Conservation (phyloP, 1,140 invertebrate species). For the Drosophila insularis region DNA sequence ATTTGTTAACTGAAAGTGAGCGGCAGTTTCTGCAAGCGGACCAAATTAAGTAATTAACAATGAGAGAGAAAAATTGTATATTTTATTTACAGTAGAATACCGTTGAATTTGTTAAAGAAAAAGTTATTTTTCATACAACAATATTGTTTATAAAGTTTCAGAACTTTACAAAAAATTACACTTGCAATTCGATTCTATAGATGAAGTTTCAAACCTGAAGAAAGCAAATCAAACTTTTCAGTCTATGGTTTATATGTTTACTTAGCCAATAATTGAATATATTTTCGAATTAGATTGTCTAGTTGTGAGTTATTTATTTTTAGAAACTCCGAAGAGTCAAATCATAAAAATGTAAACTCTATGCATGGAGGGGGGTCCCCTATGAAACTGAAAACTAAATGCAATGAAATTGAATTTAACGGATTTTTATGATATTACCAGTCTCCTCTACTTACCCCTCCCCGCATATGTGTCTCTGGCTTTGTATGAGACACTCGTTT, state of each 20-base stretch:
- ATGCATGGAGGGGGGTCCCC: conserved; percentile 12
- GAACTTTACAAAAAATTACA: no score
- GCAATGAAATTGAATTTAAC: conserved; percentile 45
- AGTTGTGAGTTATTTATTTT: conserved; percentile 9
- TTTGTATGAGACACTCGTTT: not conserved
- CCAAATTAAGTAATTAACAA: conserved; percentile 51
- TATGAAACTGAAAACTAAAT: conserved; percentile 19
- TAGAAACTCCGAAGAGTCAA: not conserved
- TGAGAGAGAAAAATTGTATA: not conserved
- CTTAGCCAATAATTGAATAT: no score
- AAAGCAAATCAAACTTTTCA: no score
- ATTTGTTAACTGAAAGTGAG: conserved; percentile 58
- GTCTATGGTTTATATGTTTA: no score
- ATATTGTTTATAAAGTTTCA: no score
- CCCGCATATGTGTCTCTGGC: not conserved
- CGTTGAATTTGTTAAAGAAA: no score
- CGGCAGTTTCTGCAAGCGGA: conserved; percentile 48
- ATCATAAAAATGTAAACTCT: conserved; percentile 18
- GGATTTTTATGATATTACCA: not conserved
- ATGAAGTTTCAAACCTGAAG: no score
- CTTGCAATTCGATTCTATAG: no score
- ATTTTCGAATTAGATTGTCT: no score
- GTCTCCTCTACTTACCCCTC: no score
- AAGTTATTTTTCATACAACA: no score
- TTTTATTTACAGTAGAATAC: not conserved